These are phyloP conservation scores for Meloidogyne floridensis DNA, from an alignment of 1,140 invertebrate genomes.

Conservation along the genomic window DNA sequence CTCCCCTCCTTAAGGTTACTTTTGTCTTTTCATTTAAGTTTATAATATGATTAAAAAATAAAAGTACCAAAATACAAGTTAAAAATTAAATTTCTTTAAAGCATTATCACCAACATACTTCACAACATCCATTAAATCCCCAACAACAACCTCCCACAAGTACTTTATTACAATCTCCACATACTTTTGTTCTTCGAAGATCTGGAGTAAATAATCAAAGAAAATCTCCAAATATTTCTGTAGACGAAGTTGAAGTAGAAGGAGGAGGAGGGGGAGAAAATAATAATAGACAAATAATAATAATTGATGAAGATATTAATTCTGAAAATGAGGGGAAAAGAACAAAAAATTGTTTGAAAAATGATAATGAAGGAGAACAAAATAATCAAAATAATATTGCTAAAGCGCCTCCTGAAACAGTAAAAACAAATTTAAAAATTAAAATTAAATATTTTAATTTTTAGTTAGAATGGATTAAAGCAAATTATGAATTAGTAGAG, in stretches of 20 bases:
- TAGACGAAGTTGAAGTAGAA: background rate
- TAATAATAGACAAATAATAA: background rate
- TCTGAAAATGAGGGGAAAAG: background rate
- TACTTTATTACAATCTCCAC: background rate
- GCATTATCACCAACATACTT: background rate
- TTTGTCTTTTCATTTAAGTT: too few relatives aligned
- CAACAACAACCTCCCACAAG: background rate
- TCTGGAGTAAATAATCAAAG: background rate
- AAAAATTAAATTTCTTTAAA: background rate
- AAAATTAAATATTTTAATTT: background rate
- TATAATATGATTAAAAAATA: too few relatives aligned
- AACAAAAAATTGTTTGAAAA: background rate
- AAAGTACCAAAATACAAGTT: too few relatives aligned
- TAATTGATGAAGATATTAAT: background rate
- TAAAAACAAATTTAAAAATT: background rate
- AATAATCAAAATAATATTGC: slow-evolving; percentile 5
- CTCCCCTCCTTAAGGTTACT: too few relatives aligned
- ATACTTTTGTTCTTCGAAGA: background rate
- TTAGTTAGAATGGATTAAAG: slow-evolving; percentile 92
- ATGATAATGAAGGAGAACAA: slow-evolving; percentile 1
- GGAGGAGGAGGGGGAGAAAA: background rate
- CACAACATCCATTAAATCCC: background rate
- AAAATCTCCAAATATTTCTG: background rate
- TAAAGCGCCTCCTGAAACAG: background rate
- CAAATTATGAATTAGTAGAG: slow-evolving; percentile 97